A percentile compares a stretch with the other conserved stretches of the same genome.
phyloP scores from a whole-genome alignment of 2,113 vertebrate genomes.

The Ammospiza caudacuta region DNA sequence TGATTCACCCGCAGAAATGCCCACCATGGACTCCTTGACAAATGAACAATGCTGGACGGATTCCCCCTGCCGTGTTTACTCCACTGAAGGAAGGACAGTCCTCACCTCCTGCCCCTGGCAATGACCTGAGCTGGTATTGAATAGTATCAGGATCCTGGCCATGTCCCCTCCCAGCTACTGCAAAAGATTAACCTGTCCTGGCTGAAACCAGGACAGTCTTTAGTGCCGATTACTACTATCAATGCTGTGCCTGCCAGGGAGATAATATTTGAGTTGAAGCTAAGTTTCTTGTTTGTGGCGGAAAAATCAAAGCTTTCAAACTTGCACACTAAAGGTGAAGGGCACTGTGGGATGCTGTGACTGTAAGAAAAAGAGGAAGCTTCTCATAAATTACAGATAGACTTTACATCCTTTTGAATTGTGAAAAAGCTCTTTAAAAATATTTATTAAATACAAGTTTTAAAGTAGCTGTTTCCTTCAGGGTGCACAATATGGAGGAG shows the following conservation, averaged over 20 bases:
- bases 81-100: not conserved
- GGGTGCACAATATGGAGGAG: not conserved
- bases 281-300: not conserved
- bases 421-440: not conserved
- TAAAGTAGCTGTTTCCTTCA: not conserved
- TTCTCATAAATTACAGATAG: not conserved
- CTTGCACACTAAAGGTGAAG: not conserved
- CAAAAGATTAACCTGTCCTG: not conserved
- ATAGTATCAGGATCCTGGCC: not conserved
- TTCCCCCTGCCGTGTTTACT: not conserved
- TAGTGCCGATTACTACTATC: not conserved
- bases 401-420: not conserved
- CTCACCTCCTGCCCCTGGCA: not conserved
- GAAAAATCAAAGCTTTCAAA: not conserved
- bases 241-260: not conserved
- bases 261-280: not conserved
- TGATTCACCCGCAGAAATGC: not conserved
- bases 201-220: not conserved
- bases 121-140: not conserved
- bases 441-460: not conserved
- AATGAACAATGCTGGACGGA: not conserved
- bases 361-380: not conserved
- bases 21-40: no score
- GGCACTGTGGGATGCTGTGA: not conserved
- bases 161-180: not conserved